Conservation (phyloP, 2,888 invertebrate genomes). For the Pseudeuparius sepicola region DNA sequence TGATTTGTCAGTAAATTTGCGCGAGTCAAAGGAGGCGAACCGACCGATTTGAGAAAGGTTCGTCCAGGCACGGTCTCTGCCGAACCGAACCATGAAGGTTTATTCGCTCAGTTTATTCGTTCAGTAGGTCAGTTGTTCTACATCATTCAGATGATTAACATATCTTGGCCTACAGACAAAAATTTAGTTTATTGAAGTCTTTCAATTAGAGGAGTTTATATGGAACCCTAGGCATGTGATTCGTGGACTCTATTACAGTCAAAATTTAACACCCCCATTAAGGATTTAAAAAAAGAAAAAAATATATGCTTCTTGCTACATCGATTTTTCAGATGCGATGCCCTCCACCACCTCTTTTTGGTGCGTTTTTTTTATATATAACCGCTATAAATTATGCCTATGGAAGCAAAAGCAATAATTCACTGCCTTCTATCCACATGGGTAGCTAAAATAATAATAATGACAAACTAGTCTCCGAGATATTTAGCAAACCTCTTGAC, state of each 20-base stretch:
- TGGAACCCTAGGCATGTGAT: conserved; percentile 1
- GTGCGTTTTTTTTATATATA: neutral
- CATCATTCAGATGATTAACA: conserved; percentile 2
- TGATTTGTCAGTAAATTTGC: conserved; percentile 3
- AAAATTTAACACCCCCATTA: conserved; percentile 3
- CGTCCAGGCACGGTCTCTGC: conserved; percentile 1
- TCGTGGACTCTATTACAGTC: conserved; percentile 1
- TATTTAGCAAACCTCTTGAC: too few species aligned
- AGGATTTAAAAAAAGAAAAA: conserved; percentile 3
- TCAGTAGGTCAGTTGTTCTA: conserved; percentile 1
- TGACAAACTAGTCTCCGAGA: conserved; percentile 2
- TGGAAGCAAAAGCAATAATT: too few species aligned
- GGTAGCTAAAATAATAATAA: conserved; percentile 1
- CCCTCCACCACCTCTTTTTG: too few species aligned
- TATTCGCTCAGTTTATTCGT: neutral
- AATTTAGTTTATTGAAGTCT: conserved; percentile 3
- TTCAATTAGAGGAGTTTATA: conserved; percentile 3
- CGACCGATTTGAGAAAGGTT: conserved; percentile 2
- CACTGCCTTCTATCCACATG: too few species aligned
- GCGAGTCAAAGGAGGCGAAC: conserved; percentile 2
- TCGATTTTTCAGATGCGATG: too few species aligned
- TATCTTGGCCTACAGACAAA: too few species aligned
- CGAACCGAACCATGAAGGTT: conserved; percentile 1
- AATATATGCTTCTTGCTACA: too few species aligned
- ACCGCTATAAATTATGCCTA: too few species aligned